These are phyloP conservation scores for Leptinotarsa lineolata DNA, from an alignment of 1,140 invertebrate genomes.

Conservation along the genomic window DNA sequence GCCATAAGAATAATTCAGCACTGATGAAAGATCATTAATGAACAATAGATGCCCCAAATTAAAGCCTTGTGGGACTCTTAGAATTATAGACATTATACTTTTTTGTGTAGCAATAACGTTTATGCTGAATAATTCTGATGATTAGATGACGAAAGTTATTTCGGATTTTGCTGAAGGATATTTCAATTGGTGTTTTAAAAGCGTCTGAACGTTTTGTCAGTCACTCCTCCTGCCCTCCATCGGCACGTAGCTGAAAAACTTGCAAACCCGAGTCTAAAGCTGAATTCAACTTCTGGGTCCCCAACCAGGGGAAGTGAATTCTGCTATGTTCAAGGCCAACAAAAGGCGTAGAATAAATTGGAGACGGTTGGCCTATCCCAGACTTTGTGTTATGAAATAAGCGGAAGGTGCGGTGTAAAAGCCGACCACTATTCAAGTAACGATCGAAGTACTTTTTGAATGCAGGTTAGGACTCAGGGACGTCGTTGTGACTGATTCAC, in stretches of 20 bases:
- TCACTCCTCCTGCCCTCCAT: background rate
- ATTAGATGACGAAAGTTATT: too few species aligned
- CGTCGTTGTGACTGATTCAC: too few species aligned
- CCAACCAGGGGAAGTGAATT: slow-evolving; percentile 1
- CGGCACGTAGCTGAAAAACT: background rate
- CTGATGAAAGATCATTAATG: too few species aligned
- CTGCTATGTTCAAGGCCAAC: slow-evolving; percentile 11
- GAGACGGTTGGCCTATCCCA: slow-evolving; percentile 19
- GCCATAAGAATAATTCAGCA: too few species aligned
- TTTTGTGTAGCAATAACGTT: too few species aligned
- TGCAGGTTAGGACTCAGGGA: background rate
- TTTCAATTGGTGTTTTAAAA: too few species aligned
- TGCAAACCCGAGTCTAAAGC: background rate
- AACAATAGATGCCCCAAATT: too few species aligned
- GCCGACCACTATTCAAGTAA: background rate
- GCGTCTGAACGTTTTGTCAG: background rate
- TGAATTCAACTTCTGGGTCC: slow-evolving; percentile 1
- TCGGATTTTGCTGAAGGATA: too few species aligned
- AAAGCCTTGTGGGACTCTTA: too few species aligned
- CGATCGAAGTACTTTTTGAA: background rate
- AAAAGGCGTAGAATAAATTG: slow-evolving; percentile 16
- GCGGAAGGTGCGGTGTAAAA: slow-evolving; percentile 13
- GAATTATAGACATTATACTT: too few species aligned
- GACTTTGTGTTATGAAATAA: slow-evolving; percentile 6
- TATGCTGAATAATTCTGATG: too few species aligned